Percentiles rank a stretch among this genome's conserved stretches.
Conservation (phyloP, 2,888 invertebrate species). For the Dorcus hopei region DNA sequence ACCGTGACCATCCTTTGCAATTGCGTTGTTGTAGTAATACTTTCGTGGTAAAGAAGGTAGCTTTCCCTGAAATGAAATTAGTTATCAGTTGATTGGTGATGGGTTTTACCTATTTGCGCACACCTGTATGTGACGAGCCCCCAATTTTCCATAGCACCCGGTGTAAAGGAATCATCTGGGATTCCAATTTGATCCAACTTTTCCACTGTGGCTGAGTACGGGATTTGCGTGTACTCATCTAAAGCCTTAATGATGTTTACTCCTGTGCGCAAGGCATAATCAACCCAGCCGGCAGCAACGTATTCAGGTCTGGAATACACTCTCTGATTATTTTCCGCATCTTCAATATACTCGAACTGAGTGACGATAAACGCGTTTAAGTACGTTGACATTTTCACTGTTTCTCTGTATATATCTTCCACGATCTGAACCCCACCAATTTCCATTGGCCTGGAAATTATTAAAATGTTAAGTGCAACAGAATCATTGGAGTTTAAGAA, state of each 20-base stretch:
- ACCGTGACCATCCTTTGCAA: constrained; percentile 33
- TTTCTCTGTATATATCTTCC: constrained; percentile 19
- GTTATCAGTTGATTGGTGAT: constrained; percentile 61
- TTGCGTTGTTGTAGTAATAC: constrained; percentile 16
- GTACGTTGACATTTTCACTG: constrained; percentile 73
- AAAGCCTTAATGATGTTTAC: constrained; percentile 49
- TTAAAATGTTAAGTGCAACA: too few relatives aligned
- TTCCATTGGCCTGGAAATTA: constrained; percentile 43
- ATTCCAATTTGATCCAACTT: constrained; percentile 80
- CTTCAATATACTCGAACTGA: constrained; percentile 55
- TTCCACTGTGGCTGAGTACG: constrained; percentile 47
- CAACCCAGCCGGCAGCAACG: constrained; percentile 35
- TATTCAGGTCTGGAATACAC: constrained; percentile 32
- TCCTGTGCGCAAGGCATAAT: constrained; percentile 49
- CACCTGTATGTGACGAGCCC: constrained; percentile 79
- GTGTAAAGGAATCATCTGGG: constrained; percentile 66
- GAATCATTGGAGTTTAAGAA: too few relatives aligned
- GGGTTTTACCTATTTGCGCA: not conserved
- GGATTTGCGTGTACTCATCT: constrained; percentile 56
- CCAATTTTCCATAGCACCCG: constrained; percentile 94
- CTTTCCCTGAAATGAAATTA: constrained; percentile 32
- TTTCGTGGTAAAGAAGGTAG: constrained; percentile 9
- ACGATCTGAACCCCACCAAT: not conserved
- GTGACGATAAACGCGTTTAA: constrained; percentile 77
- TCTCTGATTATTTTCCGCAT: constrained; percentile 29